phyloP scores from a whole-genome alignment of 2,888 invertebrate genomes.

The Yponomeuta evonymella region DNA sequence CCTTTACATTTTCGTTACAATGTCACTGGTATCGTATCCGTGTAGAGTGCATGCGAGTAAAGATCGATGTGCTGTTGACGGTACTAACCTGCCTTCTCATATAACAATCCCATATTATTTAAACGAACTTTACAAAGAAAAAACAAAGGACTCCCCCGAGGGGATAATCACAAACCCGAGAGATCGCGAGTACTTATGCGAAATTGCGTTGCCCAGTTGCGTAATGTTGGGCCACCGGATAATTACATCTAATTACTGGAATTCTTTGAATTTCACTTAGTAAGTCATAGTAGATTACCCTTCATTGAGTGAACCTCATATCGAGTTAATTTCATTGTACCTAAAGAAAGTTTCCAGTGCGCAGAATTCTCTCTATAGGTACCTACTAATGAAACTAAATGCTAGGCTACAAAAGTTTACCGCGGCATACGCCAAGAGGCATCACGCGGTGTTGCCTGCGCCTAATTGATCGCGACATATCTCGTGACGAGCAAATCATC shows the following conservation, averaged over 20 bases:
- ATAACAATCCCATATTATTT: not conserved
- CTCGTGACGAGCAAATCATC: slow-evolving; percentile 8
- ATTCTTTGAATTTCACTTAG: not conserved
- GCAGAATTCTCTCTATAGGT: not conserved
- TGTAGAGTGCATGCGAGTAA: too few species aligned
- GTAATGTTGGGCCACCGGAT: not conserved
- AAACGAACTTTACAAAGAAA: not conserved
- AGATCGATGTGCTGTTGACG: too few species aligned
- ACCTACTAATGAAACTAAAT: not conserved
- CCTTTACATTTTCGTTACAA: too few species aligned
- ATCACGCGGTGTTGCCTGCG: not conserved
- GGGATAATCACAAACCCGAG: not conserved
- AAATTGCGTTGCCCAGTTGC: not conserved
- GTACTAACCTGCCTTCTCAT: not conserved
- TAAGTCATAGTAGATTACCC: not conserved
- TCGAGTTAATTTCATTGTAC: not conserved
- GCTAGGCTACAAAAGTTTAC: not conserved
- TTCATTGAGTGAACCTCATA: not conserved
- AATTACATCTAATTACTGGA: not conserved
- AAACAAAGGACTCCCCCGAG: not conserved
- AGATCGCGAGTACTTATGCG: not conserved
- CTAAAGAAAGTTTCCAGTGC: not conserved
- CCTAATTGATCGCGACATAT: slow-evolving; percentile 13
- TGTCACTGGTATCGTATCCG: too few species aligned
- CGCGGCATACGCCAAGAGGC: not conserved